Percentiles rank a stretch among this genome's conserved stretches.
phyloP scores from a whole-genome alignment of 2,797 vertebrate species.

The Chanos chanos region DNA sequence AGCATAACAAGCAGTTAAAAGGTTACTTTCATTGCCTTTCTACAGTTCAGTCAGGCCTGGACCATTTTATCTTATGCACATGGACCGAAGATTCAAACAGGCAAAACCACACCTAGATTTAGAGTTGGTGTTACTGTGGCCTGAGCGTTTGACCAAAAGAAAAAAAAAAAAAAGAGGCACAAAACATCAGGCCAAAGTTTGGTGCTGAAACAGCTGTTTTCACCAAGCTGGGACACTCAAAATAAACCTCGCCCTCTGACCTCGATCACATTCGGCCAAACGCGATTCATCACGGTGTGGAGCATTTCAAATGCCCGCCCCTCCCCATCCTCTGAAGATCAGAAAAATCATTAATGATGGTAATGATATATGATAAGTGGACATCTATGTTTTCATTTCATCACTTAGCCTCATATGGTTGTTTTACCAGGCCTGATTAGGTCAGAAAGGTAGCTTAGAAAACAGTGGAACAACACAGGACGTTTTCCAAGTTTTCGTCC shows the following conservation, averaged over 20 bases:
- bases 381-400: conserved; percentile 37
- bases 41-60: no score
- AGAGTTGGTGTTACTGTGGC: conserved; percentile 27
- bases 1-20: no score
- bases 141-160: conserved; percentile 47
- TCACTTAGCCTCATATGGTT: conserved; percentile 13
- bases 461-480: not conserved
- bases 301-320: conserved; percentile 46
- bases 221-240: conserved; percentile 39
- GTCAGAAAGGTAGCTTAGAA: conserved; percentile 18
- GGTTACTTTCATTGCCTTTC: no score
- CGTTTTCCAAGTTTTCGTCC: not conserved
- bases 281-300: conserved; percentile 50
- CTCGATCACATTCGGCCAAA: conserved; percentile 47
- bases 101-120: conserved; percentile 43
- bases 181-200: conserved; percentile 23
- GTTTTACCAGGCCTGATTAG: conserved; percentile 31
- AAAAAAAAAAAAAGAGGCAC: conserved; percentile 39
- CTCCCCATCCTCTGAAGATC: conserved; percentile 28
- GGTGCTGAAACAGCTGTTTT: conserved; percentile 54
- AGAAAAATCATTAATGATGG: conserved; percentile 50
- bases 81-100: conserved; percentile 14
- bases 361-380: conserved; percentile 45
- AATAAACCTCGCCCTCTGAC: conserved; percentile 53
- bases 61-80: not conserved